phyloP scores from a whole-genome alignment of 2,888 invertebrate genomes.

The Epinotia brunnichana region DNA sequence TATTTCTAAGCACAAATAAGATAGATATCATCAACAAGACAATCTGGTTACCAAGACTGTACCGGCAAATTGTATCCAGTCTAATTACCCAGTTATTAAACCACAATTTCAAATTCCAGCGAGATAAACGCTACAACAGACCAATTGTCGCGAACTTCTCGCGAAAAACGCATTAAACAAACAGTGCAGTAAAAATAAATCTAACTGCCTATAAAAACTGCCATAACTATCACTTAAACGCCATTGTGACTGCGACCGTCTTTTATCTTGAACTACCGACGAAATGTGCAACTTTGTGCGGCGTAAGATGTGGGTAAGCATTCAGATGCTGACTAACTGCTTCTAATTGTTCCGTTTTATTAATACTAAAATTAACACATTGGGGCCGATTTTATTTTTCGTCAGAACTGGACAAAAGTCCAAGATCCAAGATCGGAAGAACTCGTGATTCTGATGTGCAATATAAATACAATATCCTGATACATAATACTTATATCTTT shows the following conservation, averaged over 20 bases:
- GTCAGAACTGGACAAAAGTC: too few relatives aligned
- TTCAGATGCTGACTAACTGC: background rate
- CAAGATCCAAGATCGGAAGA: too few relatives aligned
- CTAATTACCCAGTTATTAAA: conserved; percentile 24
- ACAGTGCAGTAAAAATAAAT: conserved; percentile 84
- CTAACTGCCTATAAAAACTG: conserved; percentile 83
- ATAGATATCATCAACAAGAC: background rate
- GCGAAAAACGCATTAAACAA: conserved; percentile 82
- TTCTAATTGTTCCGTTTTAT: conserved; percentile 7
- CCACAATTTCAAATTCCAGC: conserved; percentile 44
- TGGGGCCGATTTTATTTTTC: background rate
- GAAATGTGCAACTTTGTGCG: conserved; percentile 63
- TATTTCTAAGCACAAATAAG: background rate
- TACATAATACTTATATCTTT: too few relatives aligned
- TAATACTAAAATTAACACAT: background rate
- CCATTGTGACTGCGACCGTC: conserved; percentile 71
- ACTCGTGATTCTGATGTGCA: too few relatives aligned
- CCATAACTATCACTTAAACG: conserved; percentile 84
- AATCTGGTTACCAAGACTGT: background rate
- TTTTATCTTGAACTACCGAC: conserved; percentile 68
- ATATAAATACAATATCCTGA: too few relatives aligned
- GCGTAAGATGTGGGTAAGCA: background rate
- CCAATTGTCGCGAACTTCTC: conserved; percentile 74
- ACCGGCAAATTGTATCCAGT: background rate
- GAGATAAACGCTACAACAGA: conserved; percentile 60